Base-by-base conservation (phyloP, 1,140 invertebrate genomes). In the Colletes gigas region DNA sequence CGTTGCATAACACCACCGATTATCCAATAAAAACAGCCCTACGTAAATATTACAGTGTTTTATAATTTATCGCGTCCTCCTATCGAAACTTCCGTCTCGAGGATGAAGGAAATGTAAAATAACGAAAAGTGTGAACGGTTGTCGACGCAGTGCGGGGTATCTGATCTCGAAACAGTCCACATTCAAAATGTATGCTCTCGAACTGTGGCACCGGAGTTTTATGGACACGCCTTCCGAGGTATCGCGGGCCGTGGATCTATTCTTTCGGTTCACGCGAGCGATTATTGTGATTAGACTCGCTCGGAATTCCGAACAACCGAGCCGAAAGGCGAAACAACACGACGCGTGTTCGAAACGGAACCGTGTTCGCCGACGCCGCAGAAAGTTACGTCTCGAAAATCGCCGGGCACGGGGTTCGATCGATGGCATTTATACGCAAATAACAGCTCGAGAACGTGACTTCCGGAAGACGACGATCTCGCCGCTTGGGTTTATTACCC, bases 371-470 rank as follows among this genome's bases (percentile, higher is more conserved):
- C 30, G 17, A 5, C 5, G 47, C 47, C 17, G 50, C 50, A 19
- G 44, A 55, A 70, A 71, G 74, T 81, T 81, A 63, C n/a, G 59
- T 62, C 14, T 1, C 47, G 82, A 81, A 84, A 68, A 77, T 76
- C 82, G 66, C 69, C 78, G 67, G 55, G 30, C 63, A 57, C 50
- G 17, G 17, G n/a, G n/a, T 7, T 54, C 21, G 72, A 69, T 84
- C 72, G 59, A 67, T 57, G 50, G 17, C 73, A 65, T 76, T 81
- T 84, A 66, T 73, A 66, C 70, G 70, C 62, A 69, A 75, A 85
- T 81, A 83, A 81, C 68, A 74, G 62, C 17, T 41, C 17, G 67
- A 19, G 39, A 52, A 85, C 82, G 71, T 68, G 67, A 83, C 19
- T 44, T 47, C 52, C 57, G 65, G 41, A 14, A 10, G 65, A 39